Evolutionary conservation across 2,888 invertebrate genomes (phyloP).

Genomic region (Drosophila anceps): DNA sequence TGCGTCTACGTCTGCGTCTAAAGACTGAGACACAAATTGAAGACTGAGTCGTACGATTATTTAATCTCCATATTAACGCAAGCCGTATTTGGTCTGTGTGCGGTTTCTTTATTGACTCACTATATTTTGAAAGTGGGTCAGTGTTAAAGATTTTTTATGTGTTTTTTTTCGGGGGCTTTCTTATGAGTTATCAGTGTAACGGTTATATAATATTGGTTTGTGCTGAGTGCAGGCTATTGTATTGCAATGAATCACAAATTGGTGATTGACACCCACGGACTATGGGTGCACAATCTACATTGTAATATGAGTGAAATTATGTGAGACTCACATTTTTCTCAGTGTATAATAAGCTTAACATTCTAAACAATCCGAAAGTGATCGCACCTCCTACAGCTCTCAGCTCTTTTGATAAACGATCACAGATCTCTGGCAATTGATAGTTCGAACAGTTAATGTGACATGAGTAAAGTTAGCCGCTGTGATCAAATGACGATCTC

Average conservation of each 20-base stretch:
- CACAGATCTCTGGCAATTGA: slow-evolving; percentile 44
- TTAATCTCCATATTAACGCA: slow-evolving; percentile 77
- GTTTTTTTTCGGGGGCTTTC: slow-evolving; percentile 50
- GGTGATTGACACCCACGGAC: slow-evolving; percentile 38
- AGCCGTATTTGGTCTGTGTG: slow-evolving; percentile 59
- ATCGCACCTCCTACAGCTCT: slow-evolving; percentile 17
- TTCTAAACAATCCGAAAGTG: slow-evolving; percentile 29
- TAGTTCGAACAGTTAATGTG: slow-evolving; percentile 43
- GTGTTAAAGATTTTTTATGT: slow-evolving; percentile 71
- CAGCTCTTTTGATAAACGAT: slow-evolving; percentile 36
- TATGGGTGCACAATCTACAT: slow-evolving; percentile 42
- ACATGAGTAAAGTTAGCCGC: slow-evolving; percentile 33
- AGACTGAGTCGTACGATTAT: slow-evolving; percentile 60
- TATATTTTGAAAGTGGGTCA: slow-evolving; percentile 70
- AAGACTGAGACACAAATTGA: slow-evolving; percentile 40
- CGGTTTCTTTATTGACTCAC: slow-evolving; percentile 79
- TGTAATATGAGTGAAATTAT: slow-evolving; percentile 21
- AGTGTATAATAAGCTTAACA: slow-evolving; percentile 4
- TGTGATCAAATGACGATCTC: slow-evolving; percentile 40
- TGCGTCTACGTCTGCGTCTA: slow-evolving; percentile 30
- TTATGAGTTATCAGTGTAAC: slow-evolving; percentile 71
- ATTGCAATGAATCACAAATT: slow-evolving; percentile 53
- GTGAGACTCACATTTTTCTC: slow-evolving; percentile 24
- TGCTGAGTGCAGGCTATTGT: slow-evolving; percentile 63
- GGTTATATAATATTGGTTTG: slow-evolving; percentile 58